These are phyloP conservation scores for Tribolium madens DNA, from an alignment of 1,140 invertebrate genomes.

Conservation along the genomic window DNA sequence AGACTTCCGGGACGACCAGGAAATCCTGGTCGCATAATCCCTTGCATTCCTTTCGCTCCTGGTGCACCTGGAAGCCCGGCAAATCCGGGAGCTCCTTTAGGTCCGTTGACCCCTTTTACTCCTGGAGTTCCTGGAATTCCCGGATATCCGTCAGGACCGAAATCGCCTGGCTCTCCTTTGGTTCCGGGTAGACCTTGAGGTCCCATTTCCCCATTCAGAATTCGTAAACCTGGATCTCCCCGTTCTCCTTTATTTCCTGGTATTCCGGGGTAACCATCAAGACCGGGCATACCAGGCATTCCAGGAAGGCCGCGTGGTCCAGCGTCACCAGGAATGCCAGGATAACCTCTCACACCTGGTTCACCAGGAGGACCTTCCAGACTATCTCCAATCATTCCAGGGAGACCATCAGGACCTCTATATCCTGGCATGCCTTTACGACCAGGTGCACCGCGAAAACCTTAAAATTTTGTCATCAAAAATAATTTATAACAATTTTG, in stretches of 20 bases:
- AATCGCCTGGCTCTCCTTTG: constrained; percentile 69
- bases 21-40: constrained; percentile 67
- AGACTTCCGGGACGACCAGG: constrained; percentile 68
- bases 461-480: constrained; percentile 57
- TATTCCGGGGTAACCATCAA: constrained; percentile 73
- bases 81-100: constrained; percentile 70
- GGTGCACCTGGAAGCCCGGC: constrained; percentile 76
- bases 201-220: constrained; percentile 68
- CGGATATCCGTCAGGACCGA: constrained; percentile 67
- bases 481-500: not conserved
- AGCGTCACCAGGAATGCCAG: constrained; percentile 74
- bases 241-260: constrained; percentile 68
- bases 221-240: constrained; percentile 68
- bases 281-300: constrained; percentile 69
- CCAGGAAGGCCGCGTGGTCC: constrained; percentile 70
- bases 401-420: constrained; percentile 67
- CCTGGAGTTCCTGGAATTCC: constrained; percentile 71
- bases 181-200: constrained; percentile 70
- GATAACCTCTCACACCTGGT: constrained; percentile 72
- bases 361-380: constrained; percentile 71
- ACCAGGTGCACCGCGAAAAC: constrained; percentile 69
- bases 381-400: constrained; percentile 73
- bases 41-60: constrained; percentile 73
- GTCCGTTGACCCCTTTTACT: constrained; percentile 71
- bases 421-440: not conserved